Conservation (phyloP, 2,113 vertebrate species). For the Eidolon helvum region DNA sequence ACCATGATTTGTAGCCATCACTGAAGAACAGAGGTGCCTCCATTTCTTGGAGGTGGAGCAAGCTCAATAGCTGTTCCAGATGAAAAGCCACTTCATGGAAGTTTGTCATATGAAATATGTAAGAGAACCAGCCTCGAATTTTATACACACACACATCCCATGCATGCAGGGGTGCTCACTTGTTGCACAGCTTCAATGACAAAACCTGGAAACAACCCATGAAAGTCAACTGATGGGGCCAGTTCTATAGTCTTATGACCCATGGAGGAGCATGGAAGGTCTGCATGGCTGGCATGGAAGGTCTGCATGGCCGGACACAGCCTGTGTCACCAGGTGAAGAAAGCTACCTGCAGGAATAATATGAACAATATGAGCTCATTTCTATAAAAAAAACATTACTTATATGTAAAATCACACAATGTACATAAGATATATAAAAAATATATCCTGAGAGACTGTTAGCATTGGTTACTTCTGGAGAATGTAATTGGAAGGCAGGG, state of each 20-base stretch:
- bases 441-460: neutral
- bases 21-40: neutral
- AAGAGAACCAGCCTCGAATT: neutral
- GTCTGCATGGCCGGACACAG: rapidly evolving
- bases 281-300: neutral
- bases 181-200: neutral
- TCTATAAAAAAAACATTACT: neutral
- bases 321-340: neutral
- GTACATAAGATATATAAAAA: neutral
- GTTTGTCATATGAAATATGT: neutral
- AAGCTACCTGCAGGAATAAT: neutral
- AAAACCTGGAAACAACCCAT: neutral
- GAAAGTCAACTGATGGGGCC: neutral
- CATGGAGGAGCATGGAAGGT: neutral
- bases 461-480: neutral
- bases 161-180: neutral
- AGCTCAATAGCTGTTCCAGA: neutral
- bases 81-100: neutral
- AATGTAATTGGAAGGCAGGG: neutral
- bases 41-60: neutral
- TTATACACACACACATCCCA: neutral
- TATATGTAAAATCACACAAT: neutral
- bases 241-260: neutral
- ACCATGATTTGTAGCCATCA: neutral
- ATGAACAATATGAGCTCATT: neutral